A percentile compares a stretch with the other conserved stretches of the same genome.
phyloP scores from a whole-genome alignment of 2,888 invertebrate species.

The Colostygia pectinataria region DNA sequence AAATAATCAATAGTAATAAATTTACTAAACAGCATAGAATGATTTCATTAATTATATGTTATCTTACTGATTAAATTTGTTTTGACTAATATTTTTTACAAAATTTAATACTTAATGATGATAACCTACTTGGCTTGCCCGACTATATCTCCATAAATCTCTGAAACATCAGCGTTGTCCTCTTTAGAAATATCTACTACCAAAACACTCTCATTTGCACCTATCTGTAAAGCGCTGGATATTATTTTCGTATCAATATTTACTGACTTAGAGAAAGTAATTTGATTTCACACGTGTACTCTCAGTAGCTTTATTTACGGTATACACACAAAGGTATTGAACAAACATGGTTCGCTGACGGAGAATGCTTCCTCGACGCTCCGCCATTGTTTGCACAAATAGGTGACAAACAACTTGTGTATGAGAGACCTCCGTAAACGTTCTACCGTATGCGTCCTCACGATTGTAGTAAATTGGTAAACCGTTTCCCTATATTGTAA shows the following conservation, averaged over 20 bases:
- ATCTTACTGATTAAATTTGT: constrained; percentile 28
- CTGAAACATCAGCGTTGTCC: background rate
- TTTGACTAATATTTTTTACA: constrained; percentile 21
- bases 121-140: constrained; percentile 12
- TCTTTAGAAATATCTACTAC: background rate
- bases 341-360: constrained; percentile 44
- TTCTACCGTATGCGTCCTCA: constrained; percentile 51
- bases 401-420: constrained; percentile 51
- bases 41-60: constrained; percentile 22
- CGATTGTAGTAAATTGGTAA: constrained; percentile 56
- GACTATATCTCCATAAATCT: background rate
- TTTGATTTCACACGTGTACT: constrained; percentile 16
- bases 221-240: constrained; percentile 4
- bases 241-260: constrained; percentile 29
- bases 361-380: constrained; percentile 38
- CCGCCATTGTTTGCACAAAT: constrained; percentile 61
- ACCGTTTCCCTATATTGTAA: constrained; percentile 57
- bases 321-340: constrained; percentile 39
- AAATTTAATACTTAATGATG: constrained; percentile 4
- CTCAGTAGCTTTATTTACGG: constrained; percentile 19
- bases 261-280: constrained; percentile 28
- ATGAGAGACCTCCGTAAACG: constrained; percentile 49
- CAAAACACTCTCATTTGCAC: constrained; percentile 12
- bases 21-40: constrained; percentile 11
- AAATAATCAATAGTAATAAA: background rate